Percentiles rank a stretch among this genome's conserved stretches.
Evolutionary conservation across 2,888 invertebrate genomes (phyloP).

Genomic region (Melinopterus prodromus): DNA sequence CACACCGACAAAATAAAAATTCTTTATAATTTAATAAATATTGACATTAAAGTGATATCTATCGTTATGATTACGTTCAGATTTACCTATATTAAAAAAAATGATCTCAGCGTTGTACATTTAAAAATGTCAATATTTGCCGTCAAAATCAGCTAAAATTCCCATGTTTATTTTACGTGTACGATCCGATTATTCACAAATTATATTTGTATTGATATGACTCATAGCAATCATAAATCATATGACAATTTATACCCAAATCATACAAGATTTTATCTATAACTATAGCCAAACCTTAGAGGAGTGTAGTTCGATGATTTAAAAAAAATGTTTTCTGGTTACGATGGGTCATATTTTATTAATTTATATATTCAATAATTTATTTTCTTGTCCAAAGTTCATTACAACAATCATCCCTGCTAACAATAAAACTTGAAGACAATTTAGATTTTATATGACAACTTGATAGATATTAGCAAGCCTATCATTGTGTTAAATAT

Average conservation of each 20-base stretch:
- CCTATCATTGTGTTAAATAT: not conserved
- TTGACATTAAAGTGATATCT: not conserved
- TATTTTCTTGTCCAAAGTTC: too few relatives aligned
- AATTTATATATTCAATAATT: not conserved
- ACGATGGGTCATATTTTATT: too few relatives aligned
- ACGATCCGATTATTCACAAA: too few relatives aligned
- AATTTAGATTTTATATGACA: not conserved
- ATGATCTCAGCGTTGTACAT: not conserved
- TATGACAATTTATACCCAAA: too few relatives aligned
- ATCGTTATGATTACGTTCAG: not conserved
- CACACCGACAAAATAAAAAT: not conserved
- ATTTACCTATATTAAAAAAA: not conserved
- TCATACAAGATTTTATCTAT: too few relatives aligned
- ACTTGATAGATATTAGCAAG: not conserved
- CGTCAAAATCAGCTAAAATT: too few relatives aligned
- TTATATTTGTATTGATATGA: too few relatives aligned
- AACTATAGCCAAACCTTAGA: too few relatives aligned
- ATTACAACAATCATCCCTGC: not conserved
- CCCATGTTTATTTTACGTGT: too few relatives aligned
- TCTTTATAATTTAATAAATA: not conserved
- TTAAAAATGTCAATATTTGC: not conserved
- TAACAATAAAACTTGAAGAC: not conserved
- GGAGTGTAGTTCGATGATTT: too few relatives aligned
- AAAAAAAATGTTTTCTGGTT: too few relatives aligned
- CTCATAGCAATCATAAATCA: too few relatives aligned